Base-by-base conservation (phyloP, 2,113 vertebrate species). In the Myotis yumanensis region DNA sequence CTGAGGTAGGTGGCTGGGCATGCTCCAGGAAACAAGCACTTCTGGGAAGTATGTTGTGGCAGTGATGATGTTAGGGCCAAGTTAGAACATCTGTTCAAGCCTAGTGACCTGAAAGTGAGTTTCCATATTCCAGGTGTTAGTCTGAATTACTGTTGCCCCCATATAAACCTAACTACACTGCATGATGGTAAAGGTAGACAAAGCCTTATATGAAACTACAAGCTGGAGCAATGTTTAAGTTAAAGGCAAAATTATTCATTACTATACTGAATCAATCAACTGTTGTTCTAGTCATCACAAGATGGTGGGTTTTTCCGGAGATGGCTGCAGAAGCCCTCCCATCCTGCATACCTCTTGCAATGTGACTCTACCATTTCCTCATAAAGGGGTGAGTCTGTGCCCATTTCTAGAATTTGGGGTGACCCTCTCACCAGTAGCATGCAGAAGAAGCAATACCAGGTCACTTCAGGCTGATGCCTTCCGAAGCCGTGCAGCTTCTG, bases 1-100 rank as follows among this genome's bases (percentile, higher is more conserved):
- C 20, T 35, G 43, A 92, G 46, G 95, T 96, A 76, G 96, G 95
- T 11, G 92, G 69, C 86, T 91, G 94, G 95, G 90, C 28, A 1
- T 16, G n/a, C 62, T 89, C 94, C 94, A 92, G 93, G 92, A 93
- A 96, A 54, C 90, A 73, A 62, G 80, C 46, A 2, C 77, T 92
- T 95, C 95, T 93, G 90, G 77, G 59, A 97, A 92, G 54, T 54
- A 3, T 59, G 71, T 77, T 95, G 90, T 86, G 82, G 94, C 72
- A 85, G 84, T 40, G 30, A 20, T 20, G 43, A 68, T 66, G 48
- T 51, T n/a, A 16, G 40, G 68, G 72, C 95, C 95, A 93, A 88
- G 48, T 84, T 11, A 35, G 54, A 86, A 32, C 54, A 32, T 48
- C 79, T 57, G 62, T 90, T 57, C 85, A 40, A 51, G 72, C 86